phyloP scores from a whole-genome alignment of 2,888 invertebrate genomes.

The Sarcophaga caerulescens region DNA sequence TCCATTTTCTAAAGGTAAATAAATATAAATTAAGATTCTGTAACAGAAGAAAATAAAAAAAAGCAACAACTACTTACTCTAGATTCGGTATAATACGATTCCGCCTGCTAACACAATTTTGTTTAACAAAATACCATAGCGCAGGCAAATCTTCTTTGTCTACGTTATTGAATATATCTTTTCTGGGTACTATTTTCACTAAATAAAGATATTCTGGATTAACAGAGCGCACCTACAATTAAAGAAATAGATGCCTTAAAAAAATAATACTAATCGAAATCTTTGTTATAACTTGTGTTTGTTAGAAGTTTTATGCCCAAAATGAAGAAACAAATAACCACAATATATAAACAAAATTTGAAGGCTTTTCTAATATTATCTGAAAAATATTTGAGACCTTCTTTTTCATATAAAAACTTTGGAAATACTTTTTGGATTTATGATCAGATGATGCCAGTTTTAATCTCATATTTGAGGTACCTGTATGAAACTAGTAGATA shows the following conservation, averaged over 20 bases:
- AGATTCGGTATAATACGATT: constrained; percentile 86
- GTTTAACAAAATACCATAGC: constrained; percentile 87
- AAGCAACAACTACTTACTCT: constrained; percentile 83
- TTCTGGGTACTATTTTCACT: constrained; percentile 85
- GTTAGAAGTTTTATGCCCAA: too few relatives aligned
- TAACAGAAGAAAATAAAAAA: not conserved
- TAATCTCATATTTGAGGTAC: too few relatives aligned
- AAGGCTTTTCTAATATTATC: too few relatives aligned
- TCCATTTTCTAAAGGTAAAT: constrained; percentile 84
- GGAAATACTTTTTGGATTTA: too few relatives aligned
- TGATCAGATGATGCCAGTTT: too few relatives aligned
- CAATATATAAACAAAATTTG: too few relatives aligned
- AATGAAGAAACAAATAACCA: too few relatives aligned
- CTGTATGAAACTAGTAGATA: too few relatives aligned
- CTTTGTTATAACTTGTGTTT: too few relatives aligned
- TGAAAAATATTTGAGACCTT: too few relatives aligned
- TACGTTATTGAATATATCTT: constrained; percentile 82
- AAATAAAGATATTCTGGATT: constrained; percentile 84
- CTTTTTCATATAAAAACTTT: too few relatives aligned
- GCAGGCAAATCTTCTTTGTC: constrained; percentile 83
- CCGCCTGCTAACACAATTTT: constrained; percentile 84
- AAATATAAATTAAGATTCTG: not conserved
- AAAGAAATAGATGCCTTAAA: not conserved
- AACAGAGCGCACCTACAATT: constrained; percentile 73
- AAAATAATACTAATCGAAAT: not conserved